These are phyloP conservation scores for Coptodon rendalli DNA, from an alignment of 2,113 vertebrate genomes.

Conservation along the genomic window DNA sequence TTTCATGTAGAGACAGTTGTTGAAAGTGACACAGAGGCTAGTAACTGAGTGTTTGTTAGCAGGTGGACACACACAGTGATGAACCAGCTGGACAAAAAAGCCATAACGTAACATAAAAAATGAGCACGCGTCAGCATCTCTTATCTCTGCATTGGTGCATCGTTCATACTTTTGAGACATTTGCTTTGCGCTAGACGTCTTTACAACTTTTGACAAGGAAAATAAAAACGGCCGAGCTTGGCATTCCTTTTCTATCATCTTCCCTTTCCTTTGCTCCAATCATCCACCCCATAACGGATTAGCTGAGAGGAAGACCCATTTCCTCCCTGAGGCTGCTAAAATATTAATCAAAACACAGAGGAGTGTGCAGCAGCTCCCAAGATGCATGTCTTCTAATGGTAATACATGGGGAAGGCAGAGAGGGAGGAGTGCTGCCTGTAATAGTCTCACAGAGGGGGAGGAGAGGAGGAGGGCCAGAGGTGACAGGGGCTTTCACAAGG, in stretches of 20 bases:
- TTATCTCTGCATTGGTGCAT: not conserved
- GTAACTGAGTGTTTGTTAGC: not conserved
- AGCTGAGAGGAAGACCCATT: slow-evolving; percentile 91
- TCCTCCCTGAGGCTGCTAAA: slow-evolving; percentile 91
- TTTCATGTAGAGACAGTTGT: not conserved
- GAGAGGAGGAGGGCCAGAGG: slow-evolving; percentile 69
- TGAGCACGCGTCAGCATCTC: not conserved
- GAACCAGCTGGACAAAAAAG: not conserved
- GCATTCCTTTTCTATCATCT: slow-evolving; percentile 66
- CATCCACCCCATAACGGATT: slow-evolving; percentile 87
- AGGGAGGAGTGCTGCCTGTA: slow-evolving; percentile 82
- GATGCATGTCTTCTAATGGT: slow-evolving; percentile 92
- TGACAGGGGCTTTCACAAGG: slow-evolving; percentile 70
- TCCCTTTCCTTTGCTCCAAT: slow-evolving; percentile 61
- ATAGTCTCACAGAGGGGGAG: slow-evolving; percentile 80
- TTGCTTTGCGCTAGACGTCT: slow-evolving; percentile 31
- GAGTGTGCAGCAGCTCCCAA: slow-evolving; percentile 85
- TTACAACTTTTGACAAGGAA: slow-evolving; percentile 54
- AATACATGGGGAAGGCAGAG: slow-evolving; percentile 79
- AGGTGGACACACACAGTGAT: not conserved
- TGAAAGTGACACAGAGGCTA: not conserved
- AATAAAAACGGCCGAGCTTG: slow-evolving; percentile 61
- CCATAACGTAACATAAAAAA: not conserved
- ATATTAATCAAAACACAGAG: slow-evolving; percentile 98
- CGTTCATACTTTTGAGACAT: slow-evolving; percentile 2